Evolutionary conservation across 2,888 invertebrate species (phyloP).

Genomic region (Formica aserva): DNA sequence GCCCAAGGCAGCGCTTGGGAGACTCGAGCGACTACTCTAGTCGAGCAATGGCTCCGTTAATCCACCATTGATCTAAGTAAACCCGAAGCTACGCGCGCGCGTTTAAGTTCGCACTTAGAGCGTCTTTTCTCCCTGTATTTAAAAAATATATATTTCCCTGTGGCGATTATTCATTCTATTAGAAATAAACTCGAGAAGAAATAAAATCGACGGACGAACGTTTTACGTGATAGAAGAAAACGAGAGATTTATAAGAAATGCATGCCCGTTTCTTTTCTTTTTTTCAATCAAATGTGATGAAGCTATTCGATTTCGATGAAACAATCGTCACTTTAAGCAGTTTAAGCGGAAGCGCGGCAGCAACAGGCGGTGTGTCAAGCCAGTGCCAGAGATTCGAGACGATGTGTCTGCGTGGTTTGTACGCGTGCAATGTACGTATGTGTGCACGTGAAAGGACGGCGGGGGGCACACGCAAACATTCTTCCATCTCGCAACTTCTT

Average conservation of each 20-base stretch:
- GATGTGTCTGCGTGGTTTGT: not conserved
- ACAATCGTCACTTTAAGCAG: constrained; percentile 23
- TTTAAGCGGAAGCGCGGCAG: constrained; percentile 34
- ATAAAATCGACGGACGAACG: constrained; percentile 8
- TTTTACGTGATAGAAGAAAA: not conserved
- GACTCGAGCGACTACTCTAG: constrained; percentile 54
- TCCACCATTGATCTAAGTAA: constrained; percentile 64
- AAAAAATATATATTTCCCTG: not conserved
- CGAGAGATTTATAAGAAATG: not conserved
- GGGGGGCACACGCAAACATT: not conserved
- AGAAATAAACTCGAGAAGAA: not conserved
- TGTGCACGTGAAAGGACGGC: not conserved
- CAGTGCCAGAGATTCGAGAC: constrained; percentile 47
- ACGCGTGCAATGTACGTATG: not conserved
- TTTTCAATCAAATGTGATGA: not conserved
- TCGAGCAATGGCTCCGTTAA: constrained; percentile 64
- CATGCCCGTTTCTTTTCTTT: not conserved
- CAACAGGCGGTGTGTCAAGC: constrained; percentile 70
- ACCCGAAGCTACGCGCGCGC: constrained; percentile 19
- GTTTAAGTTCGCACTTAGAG: not conserved
- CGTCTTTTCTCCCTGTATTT: not conserved
- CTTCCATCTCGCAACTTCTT: constrained; percentile 14
- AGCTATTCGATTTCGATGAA: constrained; percentile 14
- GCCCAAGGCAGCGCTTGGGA: constrained; percentile 63
- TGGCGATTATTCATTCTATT: not conserved